Percentiles rank a stretch among this genome's conserved stretches.
Evolutionary conservation across 1,140 invertebrate genomes (phyloP).

Genomic region (Formica selysi): DNA sequence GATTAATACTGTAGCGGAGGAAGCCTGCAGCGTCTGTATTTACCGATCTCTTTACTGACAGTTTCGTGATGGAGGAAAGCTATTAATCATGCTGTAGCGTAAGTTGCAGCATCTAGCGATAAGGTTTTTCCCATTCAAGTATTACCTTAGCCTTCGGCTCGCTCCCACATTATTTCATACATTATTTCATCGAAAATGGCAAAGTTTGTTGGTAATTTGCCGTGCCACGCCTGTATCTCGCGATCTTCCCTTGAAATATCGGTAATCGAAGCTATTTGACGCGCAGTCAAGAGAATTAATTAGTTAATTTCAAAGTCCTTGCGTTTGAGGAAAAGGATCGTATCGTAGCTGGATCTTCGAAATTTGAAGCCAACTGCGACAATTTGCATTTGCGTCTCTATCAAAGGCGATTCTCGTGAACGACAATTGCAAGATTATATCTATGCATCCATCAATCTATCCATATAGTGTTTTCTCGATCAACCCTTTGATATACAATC

Average conservation of each 20-base stretch:
- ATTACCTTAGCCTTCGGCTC: constrained; percentile 30
- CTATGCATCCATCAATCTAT: neutral
- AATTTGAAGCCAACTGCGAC: constrained; percentile 40
- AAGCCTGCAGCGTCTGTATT: constrained; percentile 10
- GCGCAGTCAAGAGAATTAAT: constrained; percentile 45
- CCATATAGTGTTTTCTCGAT: constrained; percentile 10
- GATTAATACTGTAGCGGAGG: constrained; percentile 28
- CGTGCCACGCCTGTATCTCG: neutral
- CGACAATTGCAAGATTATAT: neutral
- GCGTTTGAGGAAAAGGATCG: constrained; percentile 21
- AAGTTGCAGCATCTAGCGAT: constrained; percentile 66
- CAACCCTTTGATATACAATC: constrained; percentile 33
- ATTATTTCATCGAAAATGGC: constrained; percentile 10
- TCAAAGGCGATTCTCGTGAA: constrained; percentile 43
- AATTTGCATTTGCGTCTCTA: constrained; percentile 41
- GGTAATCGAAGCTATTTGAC: constrained; percentile 37
- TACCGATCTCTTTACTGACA: constrained; percentile 61
- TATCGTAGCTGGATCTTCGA: constrained; percentile 53
- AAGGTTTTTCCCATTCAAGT: constrained; percentile 70
- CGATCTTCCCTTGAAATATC: constrained; percentile 20
- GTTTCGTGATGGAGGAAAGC: constrained; percentile 59
- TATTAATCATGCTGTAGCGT: constrained; percentile 69
- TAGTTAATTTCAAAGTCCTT: constrained; percentile 51
- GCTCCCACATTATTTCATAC: constrained; percentile 13
- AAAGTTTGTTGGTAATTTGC: constrained; percentile 42